Evolutionary conservation across 2,113 vertebrate species (phyloP), one percentile per base, ranked within the genome.

Genomic region (Gobiocypris rarus): DNA sequence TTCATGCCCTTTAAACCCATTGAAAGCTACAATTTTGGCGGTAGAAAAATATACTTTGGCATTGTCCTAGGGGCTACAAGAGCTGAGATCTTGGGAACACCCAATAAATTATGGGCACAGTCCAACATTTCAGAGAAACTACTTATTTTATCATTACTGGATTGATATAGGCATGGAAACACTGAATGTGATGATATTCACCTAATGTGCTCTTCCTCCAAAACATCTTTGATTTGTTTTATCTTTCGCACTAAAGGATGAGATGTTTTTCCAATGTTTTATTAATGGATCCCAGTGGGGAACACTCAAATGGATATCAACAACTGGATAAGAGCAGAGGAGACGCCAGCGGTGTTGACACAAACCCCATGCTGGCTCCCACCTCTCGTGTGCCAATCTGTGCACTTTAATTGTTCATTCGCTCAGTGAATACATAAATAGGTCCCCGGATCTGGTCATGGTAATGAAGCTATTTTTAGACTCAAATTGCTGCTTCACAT

Each of bases 381-480:
- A 74, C 76, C 86, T 84, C 89, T 89, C 76, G 63, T 83, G 77
- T 85, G 81, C 69, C 89, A 92, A 90, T 92, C 92, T 90, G 87
- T 80, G 88, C 34, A 43, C 87, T 90, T 87, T 94, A 94, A 95
- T 94, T 93, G 91, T 93, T 93, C 93, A 92, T 91, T 93, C 93
- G 91, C 88, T 89, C 89, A 90, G 87, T 88, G 91, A 93, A 93
- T 93, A 93, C 91, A 92, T 93, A 94, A 94, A 95, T 92, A 92
- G 91, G 90, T 91, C 87, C 89, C 91, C 85, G 78, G 71, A 86
- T 87, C 88, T 82, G 85, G 85, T 91, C 88, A 90, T 90, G 92
- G 94, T 93, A 94, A 94, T 92, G 90, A 92, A 87, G 92, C 90
- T 89, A 93, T 94, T 90, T 92, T 94, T 94, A 93, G 93, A 88